phyloP scores from a whole-genome alignment of 1,140 invertebrate species.

The Eurytemora carolleeae region DNA sequence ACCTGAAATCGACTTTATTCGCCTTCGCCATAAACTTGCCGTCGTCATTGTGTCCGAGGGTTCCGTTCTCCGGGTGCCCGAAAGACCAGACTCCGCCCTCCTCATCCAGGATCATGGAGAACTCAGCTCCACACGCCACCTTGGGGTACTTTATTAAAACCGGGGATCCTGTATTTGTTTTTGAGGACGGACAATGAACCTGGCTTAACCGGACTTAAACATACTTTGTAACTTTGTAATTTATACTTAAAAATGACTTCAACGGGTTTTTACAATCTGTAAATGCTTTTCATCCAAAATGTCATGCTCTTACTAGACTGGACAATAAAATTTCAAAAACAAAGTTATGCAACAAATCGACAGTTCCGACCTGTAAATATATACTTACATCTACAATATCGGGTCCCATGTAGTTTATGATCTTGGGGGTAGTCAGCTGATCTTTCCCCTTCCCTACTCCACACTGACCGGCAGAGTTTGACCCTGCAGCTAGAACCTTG shows the following conservation, averaged over 20 bases:
- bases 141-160: too few species aligned
- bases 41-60: conserved; percentile 75
- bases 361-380: too few species aligned
- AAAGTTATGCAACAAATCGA: too few species aligned
- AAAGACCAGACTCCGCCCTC: conserved; percentile 73
- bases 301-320: too few species aligned
- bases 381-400: conserved; percentile 45
- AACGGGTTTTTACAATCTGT: too few species aligned
- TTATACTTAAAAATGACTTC: too few species aligned
- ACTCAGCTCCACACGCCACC: conserved; percentile 70
- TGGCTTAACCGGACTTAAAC: too few species aligned
- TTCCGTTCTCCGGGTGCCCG: conserved; percentile 76
- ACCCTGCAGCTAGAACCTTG: conserved; percentile 62
- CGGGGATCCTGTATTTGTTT: too few species aligned
- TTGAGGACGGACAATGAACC: too few species aligned
- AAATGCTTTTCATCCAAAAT: too few species aligned
- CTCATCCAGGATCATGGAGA: conserved; percentile 69
- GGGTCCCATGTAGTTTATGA: conserved; percentile 39
- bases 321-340: too few species aligned
- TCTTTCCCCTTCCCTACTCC: conserved; percentile 54
- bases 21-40: conserved; percentile 77
- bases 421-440: conserved; percentile 45
- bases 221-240: too few species aligned
- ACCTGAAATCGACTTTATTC: conserved; percentile 65
- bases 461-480: conserved; percentile 76